phyloP scores from a whole-genome alignment of 1,140 invertebrate genomes.

The Ooceraea biroi region DNA sequence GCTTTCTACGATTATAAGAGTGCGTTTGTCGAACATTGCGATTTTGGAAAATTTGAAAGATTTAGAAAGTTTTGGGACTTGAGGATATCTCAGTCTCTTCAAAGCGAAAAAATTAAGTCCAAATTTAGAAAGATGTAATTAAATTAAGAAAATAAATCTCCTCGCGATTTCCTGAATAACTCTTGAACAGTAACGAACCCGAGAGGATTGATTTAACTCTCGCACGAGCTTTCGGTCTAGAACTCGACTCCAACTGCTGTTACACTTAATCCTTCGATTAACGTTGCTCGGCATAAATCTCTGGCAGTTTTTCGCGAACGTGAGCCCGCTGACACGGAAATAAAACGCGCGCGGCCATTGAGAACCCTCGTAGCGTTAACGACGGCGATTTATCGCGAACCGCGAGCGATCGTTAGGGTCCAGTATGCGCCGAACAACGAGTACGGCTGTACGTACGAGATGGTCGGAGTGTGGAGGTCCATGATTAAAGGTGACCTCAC shows the following conservation, averaged over 20 bases:
- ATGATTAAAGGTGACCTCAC: constrained; percentile 65
- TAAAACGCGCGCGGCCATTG: background rate
- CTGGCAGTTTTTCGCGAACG: constrained; percentile 12
- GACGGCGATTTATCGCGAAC: constrained; percentile 72
- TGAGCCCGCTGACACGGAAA: constrained; percentile 33
- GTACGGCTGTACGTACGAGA: constrained; percentile 27
- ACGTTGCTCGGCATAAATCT: constrained; percentile 34
- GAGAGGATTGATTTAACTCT: background rate
- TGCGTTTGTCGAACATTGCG: no score
- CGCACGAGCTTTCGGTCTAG: background rate
- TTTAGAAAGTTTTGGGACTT: no score
- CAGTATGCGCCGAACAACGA: constrained; percentile 52
- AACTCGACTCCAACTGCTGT: background rate
- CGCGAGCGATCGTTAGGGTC: constrained; percentile 68
- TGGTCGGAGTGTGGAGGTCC: constrained; percentile 3
- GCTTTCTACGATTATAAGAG: no score
- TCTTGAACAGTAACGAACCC: background rate
- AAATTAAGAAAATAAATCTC: no score
- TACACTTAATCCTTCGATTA: constrained; percentile 7
- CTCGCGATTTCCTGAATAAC: no score
- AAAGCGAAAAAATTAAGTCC: no score
- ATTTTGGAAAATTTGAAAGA: no score
- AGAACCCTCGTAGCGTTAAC: constrained; percentile 52
- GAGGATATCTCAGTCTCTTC: no score
- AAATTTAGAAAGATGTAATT: no score